Base-by-base conservation (phyloP, 1,140 invertebrate species). In the Heliconius himera region DNA sequence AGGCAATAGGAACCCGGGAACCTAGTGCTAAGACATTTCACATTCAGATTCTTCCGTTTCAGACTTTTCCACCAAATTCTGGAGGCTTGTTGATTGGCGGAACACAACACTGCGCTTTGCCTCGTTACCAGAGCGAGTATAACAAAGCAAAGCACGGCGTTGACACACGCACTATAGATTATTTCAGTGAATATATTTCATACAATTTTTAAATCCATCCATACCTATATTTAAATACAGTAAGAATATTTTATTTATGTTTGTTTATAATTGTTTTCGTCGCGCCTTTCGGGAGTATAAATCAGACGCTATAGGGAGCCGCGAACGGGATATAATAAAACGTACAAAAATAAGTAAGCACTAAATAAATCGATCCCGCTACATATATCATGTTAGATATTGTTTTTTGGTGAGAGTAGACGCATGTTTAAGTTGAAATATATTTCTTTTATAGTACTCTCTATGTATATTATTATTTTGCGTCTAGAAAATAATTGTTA, bases 361-460 rank as follows among this genome's bases (percentile, higher is more conserved):
- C 87, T 90, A 91, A 88, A 88, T 90, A 91, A 88, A 90, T 90
- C 83, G 80, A 87, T 84, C 83, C 84, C 83, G 87, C 82, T 85
- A 87, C 88, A 90, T 91, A 89, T 86, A 84, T 90, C 88, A 89
- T 83, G 83, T 81, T 82, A 80, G 84, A 84, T 91, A 87, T 91
- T 89, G 85, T 89, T 89, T n/a, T 87, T 85, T 81, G 79, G 81
- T 84, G 73, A 38, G 73, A 71, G 73, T 36, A 70, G 66, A 73
- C 36, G 66, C 54, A 74, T 73, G 77, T 41, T 77, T 76, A 73
- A 70, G 76, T 74, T 8, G 29, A 38, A 72, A 38, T 72, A 36
- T 16, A 38, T 29, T 38, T 66, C 3, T 66, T 66, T 66, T 66
- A 66, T 66, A 3, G 13, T 60, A 22, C 3, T 3, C 13, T n/a